These are phyloP conservation scores for Crotalus horridus DNA, from an alignment of 2,113 vertebrate species.

Conservation along the genomic window DNA sequence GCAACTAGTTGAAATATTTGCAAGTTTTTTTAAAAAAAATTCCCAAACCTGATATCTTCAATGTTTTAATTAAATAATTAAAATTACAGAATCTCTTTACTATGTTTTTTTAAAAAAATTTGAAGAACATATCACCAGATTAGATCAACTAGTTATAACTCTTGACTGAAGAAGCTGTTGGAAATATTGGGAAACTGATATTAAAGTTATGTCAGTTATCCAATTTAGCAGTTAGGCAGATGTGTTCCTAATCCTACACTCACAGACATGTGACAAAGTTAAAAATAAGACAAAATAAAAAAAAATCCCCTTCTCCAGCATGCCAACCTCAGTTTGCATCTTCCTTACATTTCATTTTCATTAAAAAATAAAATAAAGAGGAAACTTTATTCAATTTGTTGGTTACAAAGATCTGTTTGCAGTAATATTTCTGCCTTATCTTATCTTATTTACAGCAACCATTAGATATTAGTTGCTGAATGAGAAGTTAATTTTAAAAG, in stretches of 20 bases:
- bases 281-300: neutral
- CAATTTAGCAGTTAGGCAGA: neutral
- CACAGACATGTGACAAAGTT: neutral
- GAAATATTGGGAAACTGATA: neutral
- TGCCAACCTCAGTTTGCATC: neutral
- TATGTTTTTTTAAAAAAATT: neutral
- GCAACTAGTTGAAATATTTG: neutral
- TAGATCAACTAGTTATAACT: neutral
- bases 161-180: neutral
- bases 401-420: neutral
- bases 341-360: neutral
- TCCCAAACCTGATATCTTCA: neutral
- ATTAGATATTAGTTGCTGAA: neutral
- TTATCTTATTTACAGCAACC: neutral
- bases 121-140: neutral
- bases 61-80: neutral
- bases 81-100: neutral
- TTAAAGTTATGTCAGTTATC: neutral
- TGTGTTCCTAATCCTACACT: neutral
- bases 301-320: neutral
- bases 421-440: neutral
- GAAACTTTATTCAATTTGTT: neutral
- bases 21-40: neutral
- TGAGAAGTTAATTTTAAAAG: neutral
- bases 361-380: neutral